These are phyloP conservation scores for Seriola dumerili DNA, from an alignment of 2,113 vertebrate genomes.

Conservation along the genomic window DNA sequence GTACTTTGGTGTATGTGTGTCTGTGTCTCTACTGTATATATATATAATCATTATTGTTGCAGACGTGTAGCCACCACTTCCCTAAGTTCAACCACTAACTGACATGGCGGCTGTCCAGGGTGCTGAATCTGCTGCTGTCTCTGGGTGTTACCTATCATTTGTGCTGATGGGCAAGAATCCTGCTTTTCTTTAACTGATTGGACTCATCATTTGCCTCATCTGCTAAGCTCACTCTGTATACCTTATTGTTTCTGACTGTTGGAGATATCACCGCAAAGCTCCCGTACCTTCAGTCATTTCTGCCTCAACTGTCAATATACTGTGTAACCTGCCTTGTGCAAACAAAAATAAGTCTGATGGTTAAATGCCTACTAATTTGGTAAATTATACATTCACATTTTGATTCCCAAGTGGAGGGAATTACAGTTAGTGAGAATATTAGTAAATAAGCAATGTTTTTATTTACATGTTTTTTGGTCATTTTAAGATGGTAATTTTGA, in stretches of 20 bases:
- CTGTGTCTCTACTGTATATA: background rate
- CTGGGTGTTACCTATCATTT: background rate
- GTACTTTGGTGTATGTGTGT: background rate
- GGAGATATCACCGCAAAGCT: background rate
- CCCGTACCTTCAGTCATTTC: background rate
- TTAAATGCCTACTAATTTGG: background rate
- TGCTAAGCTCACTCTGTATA: background rate
- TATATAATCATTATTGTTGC: too few relatives aligned
- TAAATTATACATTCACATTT: background rate
- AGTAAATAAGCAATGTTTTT: background rate
- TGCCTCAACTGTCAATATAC: background rate
- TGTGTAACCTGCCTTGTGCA: background rate
- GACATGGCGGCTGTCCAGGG: slow-evolving; percentile 42
- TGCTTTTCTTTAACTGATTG: slow-evolving; percentile 8
- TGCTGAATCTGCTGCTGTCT: slow-evolving; percentile 32
- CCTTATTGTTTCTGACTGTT: slow-evolving; percentile 7
- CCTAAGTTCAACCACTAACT: background rate
- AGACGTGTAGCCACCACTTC: background rate
- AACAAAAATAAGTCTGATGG: background rate
- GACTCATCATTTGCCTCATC: background rate
- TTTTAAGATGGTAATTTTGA: background rate
- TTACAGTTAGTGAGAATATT: too few relatives aligned
- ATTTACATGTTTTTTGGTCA: background rate
- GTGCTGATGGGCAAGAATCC: background rate
- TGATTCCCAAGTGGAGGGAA: background rate